Evolutionary conservation across 1,140 invertebrate species (phyloP).

Genomic region (Drosophila malerkotliana): DNA sequence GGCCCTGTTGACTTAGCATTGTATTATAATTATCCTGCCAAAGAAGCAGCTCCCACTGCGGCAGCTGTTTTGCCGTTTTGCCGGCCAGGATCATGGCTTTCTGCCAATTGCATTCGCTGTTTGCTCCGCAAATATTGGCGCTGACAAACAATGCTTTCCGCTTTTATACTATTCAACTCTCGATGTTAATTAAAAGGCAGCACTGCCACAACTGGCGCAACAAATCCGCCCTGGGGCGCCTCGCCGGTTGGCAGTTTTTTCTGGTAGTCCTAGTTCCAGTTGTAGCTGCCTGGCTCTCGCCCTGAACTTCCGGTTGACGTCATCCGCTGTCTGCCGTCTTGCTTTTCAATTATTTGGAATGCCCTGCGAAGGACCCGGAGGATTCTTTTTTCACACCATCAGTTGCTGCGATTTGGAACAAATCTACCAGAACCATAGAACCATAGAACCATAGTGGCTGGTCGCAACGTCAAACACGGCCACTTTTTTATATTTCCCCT

Average conservation of each 20-base stretch:
- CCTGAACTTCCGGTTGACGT: conserved; percentile 65
- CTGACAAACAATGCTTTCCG: conserved; percentile 11
- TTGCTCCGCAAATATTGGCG: conserved; percentile 41
- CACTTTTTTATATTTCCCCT: conserved; percentile 45
- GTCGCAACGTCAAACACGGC: conserved; percentile 62
- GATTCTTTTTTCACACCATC: conserved; percentile 71
- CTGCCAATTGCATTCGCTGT: conserved; percentile 34
- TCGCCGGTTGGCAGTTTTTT: conserved; percentile 1
- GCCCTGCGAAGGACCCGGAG: conserved; percentile 23
- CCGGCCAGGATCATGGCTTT: background rate
- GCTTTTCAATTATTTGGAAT: conserved; percentile 72
- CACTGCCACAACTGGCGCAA: conserved; percentile 35
- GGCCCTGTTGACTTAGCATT: conserved; percentile 37
- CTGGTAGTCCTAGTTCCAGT: conserved; percentile 28
- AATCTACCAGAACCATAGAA: conserved; percentile 41
- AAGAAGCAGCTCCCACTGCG: conserved; percentile 1
- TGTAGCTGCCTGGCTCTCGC: conserved; percentile 48
- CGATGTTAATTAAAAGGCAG: conserved; percentile 54
- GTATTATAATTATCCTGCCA: conserved; percentile 20
- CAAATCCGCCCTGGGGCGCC: conserved; percentile 25
- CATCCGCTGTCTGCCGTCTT: conserved; percentile 58
- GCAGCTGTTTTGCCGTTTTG: conserved; percentile 12
- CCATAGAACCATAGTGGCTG: conserved; percentile 75
- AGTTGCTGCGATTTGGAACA: conserved; percentile 71
- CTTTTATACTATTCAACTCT: conserved; percentile 33